A percentile compares a stretch with the other conserved stretches of the same genome.
Conservation (phyloP, 2,888 invertebrate species). For the Scaptomyza cyrtandrae region DNA sequence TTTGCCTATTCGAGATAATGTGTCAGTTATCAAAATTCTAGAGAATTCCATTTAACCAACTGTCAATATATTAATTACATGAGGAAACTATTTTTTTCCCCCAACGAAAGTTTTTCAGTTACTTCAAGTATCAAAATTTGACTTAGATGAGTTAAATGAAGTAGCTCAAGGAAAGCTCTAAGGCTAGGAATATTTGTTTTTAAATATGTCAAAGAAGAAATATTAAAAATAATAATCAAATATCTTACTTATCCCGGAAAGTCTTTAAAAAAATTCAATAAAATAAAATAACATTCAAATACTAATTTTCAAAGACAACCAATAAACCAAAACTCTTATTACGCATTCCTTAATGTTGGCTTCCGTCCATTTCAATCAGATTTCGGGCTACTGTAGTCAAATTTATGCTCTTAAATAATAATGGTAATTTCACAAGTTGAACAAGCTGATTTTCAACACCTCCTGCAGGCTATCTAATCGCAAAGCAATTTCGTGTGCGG, state of each 20-base stretch:
- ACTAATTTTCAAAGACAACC: no score
- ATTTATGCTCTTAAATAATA: slow-evolving; percentile 73
- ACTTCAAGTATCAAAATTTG: no score
- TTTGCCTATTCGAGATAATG: not conserved
- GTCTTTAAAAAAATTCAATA: no score
- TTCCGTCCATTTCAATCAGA: slow-evolving; percentile 29
- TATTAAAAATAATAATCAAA: no score
- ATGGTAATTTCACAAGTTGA: slow-evolving; percentile 77
- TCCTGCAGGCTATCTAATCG: slow-evolving; percentile 78
- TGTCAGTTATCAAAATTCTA: slow-evolving; percentile 42
- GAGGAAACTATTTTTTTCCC: not conserved
- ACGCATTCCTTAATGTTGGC: slow-evolving; percentile 9
- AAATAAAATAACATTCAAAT: no score
- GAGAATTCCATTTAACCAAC: slow-evolving; percentile 10
- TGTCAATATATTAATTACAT: slow-evolving; percentile 11
- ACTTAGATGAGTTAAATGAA: no score
- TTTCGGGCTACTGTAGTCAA: slow-evolving; percentile 44
- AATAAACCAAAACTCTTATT: slow-evolving; percentile 1
- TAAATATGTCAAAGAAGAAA: no score
- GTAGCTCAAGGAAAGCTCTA: no score
- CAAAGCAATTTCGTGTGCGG: slow-evolving; percentile 64
- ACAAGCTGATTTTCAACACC: slow-evolving; percentile 78
- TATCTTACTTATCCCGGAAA: no score
- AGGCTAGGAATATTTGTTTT: no score
- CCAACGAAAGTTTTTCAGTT: not conserved